These are phyloP conservation scores for Albula goreensis DNA, from an alignment of 2,113 vertebrate species.

Conservation along the genomic window DNA sequence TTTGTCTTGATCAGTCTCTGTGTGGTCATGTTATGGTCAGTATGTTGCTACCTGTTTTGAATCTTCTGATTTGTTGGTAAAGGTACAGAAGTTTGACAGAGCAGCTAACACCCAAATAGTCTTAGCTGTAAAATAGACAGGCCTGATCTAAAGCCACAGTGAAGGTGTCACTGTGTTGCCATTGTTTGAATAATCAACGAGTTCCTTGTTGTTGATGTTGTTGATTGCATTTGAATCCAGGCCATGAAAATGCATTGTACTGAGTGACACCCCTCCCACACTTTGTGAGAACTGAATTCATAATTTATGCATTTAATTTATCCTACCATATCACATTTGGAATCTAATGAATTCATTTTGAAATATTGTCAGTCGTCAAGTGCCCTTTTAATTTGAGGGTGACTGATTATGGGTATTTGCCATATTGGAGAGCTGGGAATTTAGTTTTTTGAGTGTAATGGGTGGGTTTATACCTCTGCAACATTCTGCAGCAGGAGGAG, in stretches of 20 bases:
- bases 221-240: background rate
- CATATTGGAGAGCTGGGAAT: too few species aligned
- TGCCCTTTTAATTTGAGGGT: background rate
- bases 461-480: too few species aligned
- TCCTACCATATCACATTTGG: background rate
- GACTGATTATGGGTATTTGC: too few species aligned
- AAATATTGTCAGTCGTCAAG: background rate
- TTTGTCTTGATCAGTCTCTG: background rate
- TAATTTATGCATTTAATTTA: background rate
- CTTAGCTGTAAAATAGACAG: background rate
- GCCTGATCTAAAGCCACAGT: background rate
- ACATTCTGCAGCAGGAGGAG: too few species aligned
- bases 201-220: background rate
- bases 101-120: background rate
- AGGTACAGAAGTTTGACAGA: background rate
- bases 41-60: background rate
- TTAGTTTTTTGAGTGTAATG: too few species aligned
- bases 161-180: background rate
- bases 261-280: background rate
- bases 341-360: background rate
- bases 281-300: background rate
- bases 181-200: background rate
- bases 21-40: background rate
- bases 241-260: background rate
- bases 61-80: background rate